Evolutionary conservation across 2,888 invertebrate genomes (phyloP).

Genomic region (Ellobium chinense): DNA sequence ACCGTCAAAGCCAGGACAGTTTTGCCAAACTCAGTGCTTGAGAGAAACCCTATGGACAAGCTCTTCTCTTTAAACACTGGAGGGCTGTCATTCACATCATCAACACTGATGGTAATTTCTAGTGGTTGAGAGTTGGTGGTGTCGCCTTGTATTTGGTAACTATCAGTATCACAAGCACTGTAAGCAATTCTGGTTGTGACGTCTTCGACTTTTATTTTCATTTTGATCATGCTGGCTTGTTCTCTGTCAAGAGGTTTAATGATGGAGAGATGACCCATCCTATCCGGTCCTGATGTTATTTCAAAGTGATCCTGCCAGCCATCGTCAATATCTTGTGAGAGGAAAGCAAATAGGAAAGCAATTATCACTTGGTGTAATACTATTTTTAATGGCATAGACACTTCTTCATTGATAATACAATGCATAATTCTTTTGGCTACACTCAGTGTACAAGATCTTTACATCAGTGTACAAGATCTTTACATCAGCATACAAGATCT

Average conservation of each 20-base stretch:
- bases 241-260: slow-evolving; percentile 44
- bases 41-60: slow-evolving; percentile 27
- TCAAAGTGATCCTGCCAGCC: slow-evolving; percentile 27
- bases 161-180: not conserved
- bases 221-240: not conserved
- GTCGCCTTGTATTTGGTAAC: not conserved
- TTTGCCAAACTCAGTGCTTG: slow-evolving; percentile 40
- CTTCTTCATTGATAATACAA: too few relatives aligned
- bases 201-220: slow-evolving; percentile 34
- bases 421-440: too few relatives aligned
- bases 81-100: slow-evolving; percentile 47
- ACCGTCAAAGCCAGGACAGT: slow-evolving; percentile 36
- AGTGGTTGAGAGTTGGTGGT: not conserved
- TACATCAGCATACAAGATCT: too few relatives aligned
- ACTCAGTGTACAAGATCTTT: too few relatives aligned
- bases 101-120: slow-evolving; percentile 25
- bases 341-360: not conserved
- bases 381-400: too few relatives aligned
- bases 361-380: too few relatives aligned
- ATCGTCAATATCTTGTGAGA: not conserved
- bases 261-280: slow-evolving; percentile 21
- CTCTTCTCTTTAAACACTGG: slow-evolving; percentile 34
- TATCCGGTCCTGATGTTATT: not conserved
- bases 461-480: too few relatives aligned
- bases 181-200: not conserved